These are phyloP conservation scores for Kryptolebias marmoratus DNA, from an alignment of 2,113 vertebrate species.

Conservation along the genomic window DNA sequence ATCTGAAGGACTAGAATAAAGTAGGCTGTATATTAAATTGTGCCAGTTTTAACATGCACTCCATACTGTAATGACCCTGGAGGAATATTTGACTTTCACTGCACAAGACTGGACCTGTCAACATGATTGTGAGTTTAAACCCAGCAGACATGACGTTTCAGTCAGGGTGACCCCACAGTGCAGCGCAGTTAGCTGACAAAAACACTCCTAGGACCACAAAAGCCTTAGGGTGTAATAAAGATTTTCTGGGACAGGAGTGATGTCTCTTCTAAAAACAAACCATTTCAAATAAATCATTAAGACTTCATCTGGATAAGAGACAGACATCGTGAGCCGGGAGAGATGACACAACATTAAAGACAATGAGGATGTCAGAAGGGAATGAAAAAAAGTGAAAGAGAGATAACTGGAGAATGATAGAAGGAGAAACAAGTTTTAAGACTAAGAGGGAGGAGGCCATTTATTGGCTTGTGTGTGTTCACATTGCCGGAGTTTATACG, in stretches of 20 bases:
- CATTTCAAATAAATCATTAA: slow-evolving; percentile 43
- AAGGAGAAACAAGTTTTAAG: neutral
- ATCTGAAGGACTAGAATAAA: too few species aligned
- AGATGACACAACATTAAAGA: neutral
- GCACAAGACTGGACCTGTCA: neutral
- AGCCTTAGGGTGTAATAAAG: slow-evolving; percentile 9
- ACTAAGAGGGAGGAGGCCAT: neutral
- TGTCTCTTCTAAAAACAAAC: slow-evolving; percentile 17
- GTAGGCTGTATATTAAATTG: too few species aligned
- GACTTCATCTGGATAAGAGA: slow-evolving; percentile 13
- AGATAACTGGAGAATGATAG: neutral
- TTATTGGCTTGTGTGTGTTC: neutral
- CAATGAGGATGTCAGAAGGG: neutral
- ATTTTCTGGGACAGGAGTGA: slow-evolving; percentile 17
- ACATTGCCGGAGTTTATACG: neutral
- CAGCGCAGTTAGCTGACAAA: neutral
- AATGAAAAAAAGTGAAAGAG: neutral
- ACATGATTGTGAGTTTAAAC: neutral
- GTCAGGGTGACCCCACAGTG: neutral
- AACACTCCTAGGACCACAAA: neutral
- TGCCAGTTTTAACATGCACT: neutral
- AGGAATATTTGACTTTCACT: neutral
- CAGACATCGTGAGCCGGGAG: neutral
- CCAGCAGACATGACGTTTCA: neutral
- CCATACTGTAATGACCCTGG: too few species aligned